A percentile compares a stretch with the other conserved stretches of the same genome.
Conservation (phyloP, 2,797 vertebrate species). For the Microctenopoma lineatum region DNA sequence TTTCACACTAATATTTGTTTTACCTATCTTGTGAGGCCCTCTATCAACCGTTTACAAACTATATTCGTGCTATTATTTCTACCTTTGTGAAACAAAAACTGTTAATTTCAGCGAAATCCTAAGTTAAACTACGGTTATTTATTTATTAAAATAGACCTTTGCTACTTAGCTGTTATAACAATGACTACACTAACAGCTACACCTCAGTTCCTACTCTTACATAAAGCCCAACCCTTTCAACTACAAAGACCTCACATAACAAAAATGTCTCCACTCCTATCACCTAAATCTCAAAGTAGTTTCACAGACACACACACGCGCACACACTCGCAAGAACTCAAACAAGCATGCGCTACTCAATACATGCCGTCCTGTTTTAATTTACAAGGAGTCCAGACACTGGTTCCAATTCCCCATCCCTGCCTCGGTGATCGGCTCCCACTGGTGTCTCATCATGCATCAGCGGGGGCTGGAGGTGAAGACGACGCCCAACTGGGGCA, state of each 20-base stretch:
- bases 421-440: slow-evolving; percentile 48
- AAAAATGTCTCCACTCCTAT: slow-evolving; percentile 27
- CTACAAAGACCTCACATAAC: slow-evolving; percentile 31
- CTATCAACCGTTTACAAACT: not conserved
- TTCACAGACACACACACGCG: slow-evolving; percentile 23
- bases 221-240: not conserved
- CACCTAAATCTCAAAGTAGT: slow-evolving; percentile 30
- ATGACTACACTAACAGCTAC: too few relatives aligned
- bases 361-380: slow-evolving; percentile 73
- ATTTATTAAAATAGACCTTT: too few relatives aligned
- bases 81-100: not conserved
- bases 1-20: not conserved
- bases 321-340: slow-evolving; percentile 27
- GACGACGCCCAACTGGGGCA: slow-evolving; percentile 70
- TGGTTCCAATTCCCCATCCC: slow-evolving; percentile 69
- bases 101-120: not conserved
- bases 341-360: slow-evolving; percentile 68
- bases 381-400: slow-evolving; percentile 77
- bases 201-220: not conserved
- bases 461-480: slow-evolving; percentile 69
- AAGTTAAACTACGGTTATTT: not conserved
- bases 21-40: slow-evolving; percentile 7
- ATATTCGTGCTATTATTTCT: not conserved
- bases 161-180: too few relatives aligned
- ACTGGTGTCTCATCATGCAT: slow-evolving; percentile 81